Percentiles rank a stretch among this genome's conserved stretches.
Conservation (phyloP, 1,140 invertebrate genomes). For the Drosophila pectinifera region DNA sequence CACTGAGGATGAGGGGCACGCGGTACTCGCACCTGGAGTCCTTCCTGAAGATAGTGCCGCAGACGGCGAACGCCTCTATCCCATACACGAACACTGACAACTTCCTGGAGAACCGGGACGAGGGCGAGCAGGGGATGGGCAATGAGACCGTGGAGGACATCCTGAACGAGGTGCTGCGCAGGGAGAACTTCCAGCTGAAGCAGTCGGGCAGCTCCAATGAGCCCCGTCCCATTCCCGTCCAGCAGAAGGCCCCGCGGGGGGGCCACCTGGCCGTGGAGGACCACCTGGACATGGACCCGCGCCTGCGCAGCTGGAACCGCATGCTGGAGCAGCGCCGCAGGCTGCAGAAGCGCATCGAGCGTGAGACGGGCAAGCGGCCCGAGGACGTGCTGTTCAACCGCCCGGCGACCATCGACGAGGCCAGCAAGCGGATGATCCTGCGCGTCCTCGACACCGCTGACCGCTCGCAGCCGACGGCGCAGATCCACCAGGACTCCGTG, state of each 20-base stretch:
- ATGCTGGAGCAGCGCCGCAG: constrained; percentile 41
- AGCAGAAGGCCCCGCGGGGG: too few relatives aligned
- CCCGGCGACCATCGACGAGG: constrained; percentile 53
- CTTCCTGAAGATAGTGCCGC: too few relatives aligned
- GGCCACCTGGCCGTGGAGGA: not conserved
- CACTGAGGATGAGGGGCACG: not conserved
- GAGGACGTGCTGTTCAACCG: constrained; percentile 76
- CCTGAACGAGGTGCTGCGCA: constrained; percentile 1
- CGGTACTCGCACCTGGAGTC: too few relatives aligned
- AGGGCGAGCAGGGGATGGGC: not conserved
- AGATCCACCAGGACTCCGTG: not conserved
- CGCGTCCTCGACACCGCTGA: constrained; percentile 62
- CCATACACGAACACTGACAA: constrained; percentile 3
- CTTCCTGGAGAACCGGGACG: not conserved
- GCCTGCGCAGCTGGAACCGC: constrained; percentile 62
- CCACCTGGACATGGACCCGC: constrained; percentile 51
- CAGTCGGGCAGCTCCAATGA: constrained; percentile 4
- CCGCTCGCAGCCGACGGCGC: constrained; percentile 4
- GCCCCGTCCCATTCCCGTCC: too few relatives aligned
- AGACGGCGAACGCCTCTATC: too few relatives aligned
- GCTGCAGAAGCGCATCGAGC: constrained; percentile 50
- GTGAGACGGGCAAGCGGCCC: constrained; percentile 49
- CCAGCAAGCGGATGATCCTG: constrained; percentile 58
- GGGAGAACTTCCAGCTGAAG: not conserved
- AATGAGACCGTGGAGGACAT: constrained; percentile 15